phyloP scores from a whole-genome alignment of 2,888 invertebrate genomes.

The Argyresthia goedartella region DNA sequence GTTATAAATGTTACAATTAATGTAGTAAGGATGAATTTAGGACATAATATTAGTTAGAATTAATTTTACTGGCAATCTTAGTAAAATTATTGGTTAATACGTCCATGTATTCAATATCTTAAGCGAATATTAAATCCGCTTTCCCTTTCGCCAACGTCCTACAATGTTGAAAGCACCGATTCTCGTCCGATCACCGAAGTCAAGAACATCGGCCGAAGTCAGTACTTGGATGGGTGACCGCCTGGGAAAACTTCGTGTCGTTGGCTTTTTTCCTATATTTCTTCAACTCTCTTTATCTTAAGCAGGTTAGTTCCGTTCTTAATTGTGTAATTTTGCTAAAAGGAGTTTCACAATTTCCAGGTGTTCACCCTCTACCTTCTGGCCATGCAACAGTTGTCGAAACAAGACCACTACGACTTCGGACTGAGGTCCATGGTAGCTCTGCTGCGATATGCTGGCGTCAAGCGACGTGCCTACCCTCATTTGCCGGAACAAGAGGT shows the following conservation, averaged over 20 bases:
- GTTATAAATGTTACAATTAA: too few relatives aligned
- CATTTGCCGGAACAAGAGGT: slow-evolving; percentile 83
- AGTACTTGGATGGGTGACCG: slow-evolving; percentile 27
- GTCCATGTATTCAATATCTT: too few relatives aligned
- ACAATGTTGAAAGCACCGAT: slow-evolving; percentile 18
- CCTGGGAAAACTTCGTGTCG: slow-evolving; percentile 23
- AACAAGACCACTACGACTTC: slow-evolving; percentile 93
- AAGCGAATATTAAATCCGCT: too few relatives aligned
- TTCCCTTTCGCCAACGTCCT: not conserved
- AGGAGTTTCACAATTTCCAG: slow-evolving; percentile 29
- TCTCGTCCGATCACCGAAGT: slow-evolving; percentile 25
- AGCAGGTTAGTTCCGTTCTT: too few relatives aligned
- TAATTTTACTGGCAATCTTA: too few relatives aligned
- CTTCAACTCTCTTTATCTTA: too few relatives aligned
- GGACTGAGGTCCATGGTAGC: slow-evolving; percentile 90
- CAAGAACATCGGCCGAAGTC: slow-evolving; percentile 23
- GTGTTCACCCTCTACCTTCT: slow-evolving; percentile 85
- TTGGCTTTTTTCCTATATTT: slow-evolving; percentile 16
- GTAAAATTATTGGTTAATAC: too few relatives aligned
- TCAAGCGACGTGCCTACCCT: slow-evolving; percentile 79
- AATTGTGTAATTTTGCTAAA: too few relatives aligned
- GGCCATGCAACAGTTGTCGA: slow-evolving; percentile 88
- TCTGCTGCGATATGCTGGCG: slow-evolving; percentile 85
- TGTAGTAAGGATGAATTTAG: too few relatives aligned
- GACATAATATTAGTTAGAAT: too few relatives aligned